phyloP scores from a whole-genome alignment of 53 echinoderm and acorn worm species.

The Paracentrotus lividus region DNA sequence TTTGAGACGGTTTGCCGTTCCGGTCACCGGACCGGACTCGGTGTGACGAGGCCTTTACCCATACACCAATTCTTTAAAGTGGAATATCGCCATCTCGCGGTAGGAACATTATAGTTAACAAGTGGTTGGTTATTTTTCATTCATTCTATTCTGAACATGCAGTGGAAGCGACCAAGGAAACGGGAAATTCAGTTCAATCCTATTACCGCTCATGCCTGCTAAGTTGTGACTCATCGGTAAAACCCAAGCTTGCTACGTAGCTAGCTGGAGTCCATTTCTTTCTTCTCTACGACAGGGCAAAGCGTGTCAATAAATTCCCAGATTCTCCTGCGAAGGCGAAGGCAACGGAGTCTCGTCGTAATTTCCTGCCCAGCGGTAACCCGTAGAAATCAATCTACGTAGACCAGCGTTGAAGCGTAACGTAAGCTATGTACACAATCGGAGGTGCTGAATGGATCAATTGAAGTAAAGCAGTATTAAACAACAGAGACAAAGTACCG shows the following conservation, averaged over 20 bases:
- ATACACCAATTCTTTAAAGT: no score
- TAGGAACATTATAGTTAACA: slow-evolving; percentile 25
- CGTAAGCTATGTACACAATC: slow-evolving; percentile 2
- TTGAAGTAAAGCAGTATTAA: not conserved
- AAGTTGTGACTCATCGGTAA: slow-evolving; percentile 13
- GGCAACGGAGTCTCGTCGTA: not conserved
- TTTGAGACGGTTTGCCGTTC: no score
- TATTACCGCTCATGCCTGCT: slow-evolving; percentile 1
- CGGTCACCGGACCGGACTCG: no score
- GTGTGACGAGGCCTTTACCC: no score
- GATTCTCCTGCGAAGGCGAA: not conserved
- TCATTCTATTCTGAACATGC: no score
- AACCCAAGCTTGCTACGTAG: not conserved
- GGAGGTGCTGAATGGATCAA: not conserved
- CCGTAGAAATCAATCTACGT: not conserved
- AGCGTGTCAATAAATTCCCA: not conserved
- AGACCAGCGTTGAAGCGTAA: not conserved
- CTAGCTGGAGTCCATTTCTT: not conserved
- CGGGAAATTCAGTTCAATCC: slow-evolving; percentile 46
- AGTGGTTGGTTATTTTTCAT: slow-evolving; percentile 20
- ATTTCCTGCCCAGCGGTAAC: not conserved
- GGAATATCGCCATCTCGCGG: slow-evolving; percentile 40
- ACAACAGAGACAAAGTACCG: not conserved
- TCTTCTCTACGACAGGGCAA: not conserved
- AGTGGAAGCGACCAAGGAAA: slow-evolving; percentile 6